Percentiles rank a stretch among this genome's conserved stretches.
Conservation (phyloP, 2,888 invertebrate genomes). For the Elegia similella region DNA sequence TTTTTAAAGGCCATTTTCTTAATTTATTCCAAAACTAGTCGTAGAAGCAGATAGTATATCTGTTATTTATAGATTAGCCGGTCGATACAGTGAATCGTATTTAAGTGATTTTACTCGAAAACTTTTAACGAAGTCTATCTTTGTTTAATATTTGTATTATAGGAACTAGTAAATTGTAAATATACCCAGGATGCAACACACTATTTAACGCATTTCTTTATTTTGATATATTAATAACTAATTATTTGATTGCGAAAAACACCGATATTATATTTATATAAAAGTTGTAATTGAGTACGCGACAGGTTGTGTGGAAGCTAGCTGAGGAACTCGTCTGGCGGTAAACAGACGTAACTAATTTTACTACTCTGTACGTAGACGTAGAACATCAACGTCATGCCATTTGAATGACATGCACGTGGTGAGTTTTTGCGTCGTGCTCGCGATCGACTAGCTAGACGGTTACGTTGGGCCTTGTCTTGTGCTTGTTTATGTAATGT, state of each 20-base stretch:
- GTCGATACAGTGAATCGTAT: constrained; percentile 41
- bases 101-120: constrained; percentile 41
- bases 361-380: constrained; percentile 50
- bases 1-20: constrained; percentile 41
- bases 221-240: background rate
- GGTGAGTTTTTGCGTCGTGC: constrained; percentile 39
- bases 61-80: constrained; percentile 52
- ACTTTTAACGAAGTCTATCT: constrained; percentile 29
- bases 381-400: constrained; percentile 51
- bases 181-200: background rate
- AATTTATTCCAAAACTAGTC: constrained; percentile 50
- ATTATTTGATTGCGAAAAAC: background rate
- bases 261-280: constrained; percentile 5
- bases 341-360: constrained; percentile 55
- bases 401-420: constrained; percentile 70
- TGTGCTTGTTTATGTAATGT: background rate
- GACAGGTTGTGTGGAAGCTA: constrained; percentile 26
- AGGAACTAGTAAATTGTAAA: background rate
- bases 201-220: background rate
- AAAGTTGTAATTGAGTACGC: constrained; percentile 18
- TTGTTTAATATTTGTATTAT: constrained; percentile 3
- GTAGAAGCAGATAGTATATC: constrained; percentile 49
- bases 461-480: background rate
- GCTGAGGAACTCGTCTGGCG: constrained; percentile 47
- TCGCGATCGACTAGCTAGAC: constrained; percentile 4